These are phyloP conservation scores for Parelbella ahira DNA, from an alignment of 2,888 invertebrate species.

Conservation along the genomic window DNA sequence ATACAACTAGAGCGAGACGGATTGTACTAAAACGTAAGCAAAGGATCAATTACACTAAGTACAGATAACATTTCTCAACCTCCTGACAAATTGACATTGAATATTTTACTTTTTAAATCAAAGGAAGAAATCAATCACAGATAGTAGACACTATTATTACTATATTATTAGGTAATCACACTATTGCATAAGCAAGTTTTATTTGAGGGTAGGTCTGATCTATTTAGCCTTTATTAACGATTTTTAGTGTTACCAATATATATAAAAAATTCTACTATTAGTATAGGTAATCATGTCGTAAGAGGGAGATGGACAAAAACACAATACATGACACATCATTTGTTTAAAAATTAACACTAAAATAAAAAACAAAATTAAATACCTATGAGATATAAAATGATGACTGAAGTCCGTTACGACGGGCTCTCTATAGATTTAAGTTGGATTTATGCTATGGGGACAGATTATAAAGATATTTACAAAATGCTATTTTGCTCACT, in stretches of 20 bases:
- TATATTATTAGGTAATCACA: too few species aligned
- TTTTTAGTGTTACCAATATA: conserved; percentile 41
- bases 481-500: conserved; percentile 72
- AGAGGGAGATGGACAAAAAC: conserved; percentile 54
- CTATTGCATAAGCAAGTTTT: conserved; percentile 2
- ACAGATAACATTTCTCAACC: conserved; percentile 53
- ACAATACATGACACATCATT: conserved; percentile 66
- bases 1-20: conserved; percentile 43
- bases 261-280: conserved; percentile 32
- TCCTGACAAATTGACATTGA: conserved; percentile 49
- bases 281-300: conserved; percentile 37
- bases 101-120: conserved; percentile 20
- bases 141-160: conserved; percentile 34
- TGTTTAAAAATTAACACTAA: conserved; percentile 66
- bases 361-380: conserved; percentile 72
- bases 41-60: conserved; percentile 59
- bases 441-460: conserved; percentile 75
- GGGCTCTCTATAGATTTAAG: conserved; percentile 54
- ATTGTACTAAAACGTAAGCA: conserved; percentile 57
- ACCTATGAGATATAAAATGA: conserved; percentile 78
- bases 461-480: conserved; percentile 70
- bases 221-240: neutral
- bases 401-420: conserved; percentile 62
- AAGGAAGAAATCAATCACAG: conserved; percentile 56
- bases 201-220: conserved; percentile 8